Evolutionary conservation across 2,888 invertebrate species (phyloP), one percentile per base, ranked within the genome.

Genomic region (Epirrita christyi): DNA sequence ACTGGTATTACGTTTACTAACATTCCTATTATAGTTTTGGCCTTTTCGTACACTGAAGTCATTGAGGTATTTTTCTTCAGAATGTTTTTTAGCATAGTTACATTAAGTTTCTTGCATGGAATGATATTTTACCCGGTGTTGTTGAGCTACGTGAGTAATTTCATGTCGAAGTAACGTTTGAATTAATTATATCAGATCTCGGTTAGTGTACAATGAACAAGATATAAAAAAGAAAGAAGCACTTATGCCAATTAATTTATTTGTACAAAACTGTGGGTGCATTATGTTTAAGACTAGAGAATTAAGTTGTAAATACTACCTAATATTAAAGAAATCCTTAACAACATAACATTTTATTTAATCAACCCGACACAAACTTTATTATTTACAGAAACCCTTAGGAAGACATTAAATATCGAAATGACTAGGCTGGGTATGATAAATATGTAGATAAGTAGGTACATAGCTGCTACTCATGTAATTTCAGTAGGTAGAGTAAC

Each of bases 1-100:
- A 97, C 97, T 56, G 99, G 99, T 15, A 98, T 99, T 42, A 98
- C 98, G 0, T 87, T 99, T 21, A 99, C 99, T 0, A 99, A 99
- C 85, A 96, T 98, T 69, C 96, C 96, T 37, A 97, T 99, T 57
- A 85, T 96, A 13, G 96, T 99, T 7, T 86, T 99, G 63, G 98
- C 96, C 0, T 98, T 99, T 84, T 97, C 98, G 1, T 97, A 98
- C 75, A 98, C 98, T 0, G 96, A 97, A 88, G 94, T 98, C n/a
- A 98, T 99, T 77, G 95, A 97, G 86, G 93, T 97, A 51, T 98
- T 97, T 81, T 99, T 98, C 90, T 99, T 99, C 84, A 94, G 98
- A 78, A 98, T 99, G 98, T 98, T 98, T 80, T 93, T 99, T 62
- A 96, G 97, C 51, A 97, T 99, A 70, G 98, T 99, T 1, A 73